Conservation (phyloP, 2,113 vertebrate species). For the Arvicanthis niloticus region DNA sequence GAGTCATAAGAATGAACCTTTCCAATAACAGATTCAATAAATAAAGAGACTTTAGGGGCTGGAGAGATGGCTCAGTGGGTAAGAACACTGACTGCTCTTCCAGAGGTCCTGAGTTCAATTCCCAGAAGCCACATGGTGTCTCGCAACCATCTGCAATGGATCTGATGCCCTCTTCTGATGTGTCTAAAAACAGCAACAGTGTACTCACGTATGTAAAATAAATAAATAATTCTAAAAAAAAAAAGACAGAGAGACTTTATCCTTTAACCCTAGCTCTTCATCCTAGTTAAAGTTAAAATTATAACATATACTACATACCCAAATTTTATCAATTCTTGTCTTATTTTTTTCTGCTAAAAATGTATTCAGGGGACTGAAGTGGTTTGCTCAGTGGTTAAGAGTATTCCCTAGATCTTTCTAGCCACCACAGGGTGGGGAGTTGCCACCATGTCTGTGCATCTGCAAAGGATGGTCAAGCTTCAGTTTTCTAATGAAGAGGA, state of each 20-base stretch:
- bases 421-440: not conserved
- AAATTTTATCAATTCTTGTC: not conserved
- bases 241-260: not conserved
- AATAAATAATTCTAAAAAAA: no score
- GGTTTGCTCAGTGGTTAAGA: not conserved
- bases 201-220: no score
- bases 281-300: not conserved
- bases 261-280: not conserved
- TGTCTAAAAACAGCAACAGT: no score
- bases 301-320: not conserved
- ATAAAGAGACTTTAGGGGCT: not conserved
- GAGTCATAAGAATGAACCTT: not conserved
- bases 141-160: no score
- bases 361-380: not conserved
- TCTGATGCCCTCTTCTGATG: no score
- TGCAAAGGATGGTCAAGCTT: not conserved
- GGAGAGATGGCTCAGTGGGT: no score
- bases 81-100: no score
- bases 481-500: not conserved
- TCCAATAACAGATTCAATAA: not conserved
- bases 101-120: no score
- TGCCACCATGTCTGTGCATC: not conserved
- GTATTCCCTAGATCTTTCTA: not conserved
- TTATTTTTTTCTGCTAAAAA: not conserved
- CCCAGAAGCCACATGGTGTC: no score